A percentile compares a stretch with the other conserved stretches of the same genome.
phyloP scores from a whole-genome alignment of 1,140 invertebrate genomes.

The Reticulitermes speratus region DNA sequence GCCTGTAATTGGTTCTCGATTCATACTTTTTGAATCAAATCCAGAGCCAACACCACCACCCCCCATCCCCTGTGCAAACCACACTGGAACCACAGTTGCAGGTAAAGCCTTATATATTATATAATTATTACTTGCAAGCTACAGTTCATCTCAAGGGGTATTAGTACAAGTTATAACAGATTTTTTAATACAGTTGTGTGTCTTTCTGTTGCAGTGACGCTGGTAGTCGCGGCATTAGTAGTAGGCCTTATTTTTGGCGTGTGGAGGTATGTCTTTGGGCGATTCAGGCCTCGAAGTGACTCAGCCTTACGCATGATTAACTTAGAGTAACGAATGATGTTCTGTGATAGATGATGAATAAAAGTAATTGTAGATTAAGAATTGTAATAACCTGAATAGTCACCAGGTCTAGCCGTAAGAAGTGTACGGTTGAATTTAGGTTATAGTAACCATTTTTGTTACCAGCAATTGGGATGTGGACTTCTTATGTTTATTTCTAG shows the following conservation, averaged over 20 bases:
- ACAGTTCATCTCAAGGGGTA: background rate
- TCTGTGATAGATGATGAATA: background rate
- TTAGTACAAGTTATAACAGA: background rate
- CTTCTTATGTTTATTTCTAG: background rate
- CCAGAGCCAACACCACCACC: background rate
- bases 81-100: background rate
- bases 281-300: background rate
- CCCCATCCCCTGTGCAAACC: background rate
- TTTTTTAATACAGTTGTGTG: background rate
- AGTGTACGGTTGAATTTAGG: too few species aligned
- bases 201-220: conserved; percentile 11
- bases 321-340: background rate
- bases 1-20: background rate
- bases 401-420: background rate
- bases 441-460: background rate
- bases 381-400: background rate
- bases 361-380: background rate
- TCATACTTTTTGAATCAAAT: background rate
- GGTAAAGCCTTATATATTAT: background rate
- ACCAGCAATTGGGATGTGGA: background rate
- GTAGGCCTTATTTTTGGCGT: background rate
- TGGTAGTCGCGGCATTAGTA: background rate
- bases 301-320: background rate
- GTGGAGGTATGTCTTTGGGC: conserved; percentile 2
- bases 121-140: too few species aligned